Conservation (phyloP, 2,888 invertebrate species). For the Spisula solida region DNA sequence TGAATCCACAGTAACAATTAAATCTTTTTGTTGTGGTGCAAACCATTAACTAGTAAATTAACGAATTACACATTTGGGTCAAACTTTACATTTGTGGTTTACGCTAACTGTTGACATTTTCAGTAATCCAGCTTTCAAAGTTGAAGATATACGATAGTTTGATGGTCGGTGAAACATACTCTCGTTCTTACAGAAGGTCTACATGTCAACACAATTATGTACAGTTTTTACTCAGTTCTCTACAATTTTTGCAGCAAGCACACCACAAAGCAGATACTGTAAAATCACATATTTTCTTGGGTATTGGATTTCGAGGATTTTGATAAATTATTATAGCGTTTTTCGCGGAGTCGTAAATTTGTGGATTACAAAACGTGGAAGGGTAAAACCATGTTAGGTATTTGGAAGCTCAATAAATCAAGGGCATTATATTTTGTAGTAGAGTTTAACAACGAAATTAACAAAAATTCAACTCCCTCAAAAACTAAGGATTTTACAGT, state of each 20-base stretch:
- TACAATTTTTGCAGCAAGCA: neutral
- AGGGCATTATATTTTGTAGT: too few relatives aligned
- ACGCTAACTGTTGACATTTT: conserved; percentile 8
- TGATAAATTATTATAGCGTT: too few relatives aligned
- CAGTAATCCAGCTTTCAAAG: conserved; percentile 21
- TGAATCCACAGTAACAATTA: neutral
- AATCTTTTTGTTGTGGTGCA: neutral
- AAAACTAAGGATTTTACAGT: too few relatives aligned
- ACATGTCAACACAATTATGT: conserved; percentile 24
- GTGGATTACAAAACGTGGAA: too few relatives aligned
- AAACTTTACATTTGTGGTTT: conserved; percentile 13
- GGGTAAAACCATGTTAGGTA: too few relatives aligned
- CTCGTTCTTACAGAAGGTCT: neutral
- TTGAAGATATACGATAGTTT: neutral
- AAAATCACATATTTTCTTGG: too few relatives aligned
- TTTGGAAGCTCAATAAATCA: too few relatives aligned
- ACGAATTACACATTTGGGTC: neutral
- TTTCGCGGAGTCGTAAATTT: too few relatives aligned
- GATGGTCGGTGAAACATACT: conserved; percentile 1
- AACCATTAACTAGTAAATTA: conserved; percentile 22
- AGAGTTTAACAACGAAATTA: too few relatives aligned
- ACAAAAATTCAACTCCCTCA: too few relatives aligned
- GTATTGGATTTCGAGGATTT: too few relatives aligned
- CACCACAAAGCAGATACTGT: neutral
- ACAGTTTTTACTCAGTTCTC: neutral